These are phyloP conservation scores for Ardeotis arabs DNA, from an alignment of 2,113 vertebrate genomes.

Conservation along the genomic window DNA sequence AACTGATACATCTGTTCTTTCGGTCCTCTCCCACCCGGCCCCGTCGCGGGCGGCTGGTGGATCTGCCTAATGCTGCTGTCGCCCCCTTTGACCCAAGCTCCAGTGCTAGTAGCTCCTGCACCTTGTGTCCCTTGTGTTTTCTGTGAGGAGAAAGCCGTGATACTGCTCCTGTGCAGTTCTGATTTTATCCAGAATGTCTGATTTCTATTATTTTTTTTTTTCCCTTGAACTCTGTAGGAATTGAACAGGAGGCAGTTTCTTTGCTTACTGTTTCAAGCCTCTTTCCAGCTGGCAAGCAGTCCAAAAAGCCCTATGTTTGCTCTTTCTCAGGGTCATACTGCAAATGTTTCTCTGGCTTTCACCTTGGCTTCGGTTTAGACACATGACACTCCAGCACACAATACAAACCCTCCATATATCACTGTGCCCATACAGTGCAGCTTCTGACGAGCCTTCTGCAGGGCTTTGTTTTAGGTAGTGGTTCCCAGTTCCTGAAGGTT, in stretches of 20 bases:
- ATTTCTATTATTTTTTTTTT: not conserved
- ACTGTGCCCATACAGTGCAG: not conserved
- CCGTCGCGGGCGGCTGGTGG: accelerated
- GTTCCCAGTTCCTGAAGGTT: not conserved
- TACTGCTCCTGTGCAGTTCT: not conserved
- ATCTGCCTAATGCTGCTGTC: not conserved
- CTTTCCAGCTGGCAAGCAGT: constrained; percentile 54
- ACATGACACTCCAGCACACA: not conserved
- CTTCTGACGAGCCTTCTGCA: not conserved
- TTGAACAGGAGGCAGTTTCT: constrained; percentile 44
- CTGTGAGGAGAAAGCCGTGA: not conserved
- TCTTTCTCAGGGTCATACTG: constrained; percentile 57
- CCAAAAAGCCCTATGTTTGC: constrained; percentile 45
- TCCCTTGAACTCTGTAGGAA: not conserved
- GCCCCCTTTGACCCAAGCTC: not conserved
- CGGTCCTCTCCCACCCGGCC: not conserved
- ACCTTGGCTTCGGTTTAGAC: constrained; percentile 24
- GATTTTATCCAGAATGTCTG: not conserved
- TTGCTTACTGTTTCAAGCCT: not conserved
- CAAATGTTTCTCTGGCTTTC: constrained; percentile 58
- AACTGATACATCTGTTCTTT: not conserved
- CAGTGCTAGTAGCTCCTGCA: not conserved
- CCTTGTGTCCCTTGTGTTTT: not conserved
- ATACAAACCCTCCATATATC: not conserved
- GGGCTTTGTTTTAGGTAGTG: not conserved